These are phyloP conservation scores for Isurus oxyrinchus DNA, from an alignment of 2,113 vertebrate species.

Conservation along the genomic window DNA sequence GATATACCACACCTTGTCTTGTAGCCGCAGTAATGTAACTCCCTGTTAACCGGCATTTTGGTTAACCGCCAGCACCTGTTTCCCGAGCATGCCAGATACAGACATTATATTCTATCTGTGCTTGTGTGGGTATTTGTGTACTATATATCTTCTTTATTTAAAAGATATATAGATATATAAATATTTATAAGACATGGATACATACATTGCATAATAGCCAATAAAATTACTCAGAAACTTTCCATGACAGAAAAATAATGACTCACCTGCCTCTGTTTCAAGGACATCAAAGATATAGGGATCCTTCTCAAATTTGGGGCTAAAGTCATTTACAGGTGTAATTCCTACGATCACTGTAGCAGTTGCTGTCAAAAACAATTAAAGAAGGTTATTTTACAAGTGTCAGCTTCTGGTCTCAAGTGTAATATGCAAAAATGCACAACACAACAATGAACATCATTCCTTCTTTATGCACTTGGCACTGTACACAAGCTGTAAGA, in stretches of 20 bases:
- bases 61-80: no score
- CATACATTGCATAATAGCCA: neutral
- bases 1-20: no score
- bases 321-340: conserved; percentile 46
- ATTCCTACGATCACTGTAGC: conserved; percentile 45
- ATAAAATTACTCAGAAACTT: neutral
- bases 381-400: neutral
- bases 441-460: neutral
- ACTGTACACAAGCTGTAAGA: neutral
- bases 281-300: conserved; percentile 44
- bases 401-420: neutral
- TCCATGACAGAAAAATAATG: neutral
- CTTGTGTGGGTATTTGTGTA: neutral
- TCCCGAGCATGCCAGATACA: no score
- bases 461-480: neutral
- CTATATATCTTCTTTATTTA: neutral
- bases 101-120: neutral
- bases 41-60: no score
- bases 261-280: conserved; percentile 47
- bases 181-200: neutral
- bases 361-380: conserved; percentile 41
- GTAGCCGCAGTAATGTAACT: no score
- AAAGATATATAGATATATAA: no score
- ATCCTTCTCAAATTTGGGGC: conserved; percentile 43
- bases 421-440: neutral